phyloP scores from a whole-genome alignment of 2,888 invertebrate species.

The Balanococcus diminutus region DNA sequence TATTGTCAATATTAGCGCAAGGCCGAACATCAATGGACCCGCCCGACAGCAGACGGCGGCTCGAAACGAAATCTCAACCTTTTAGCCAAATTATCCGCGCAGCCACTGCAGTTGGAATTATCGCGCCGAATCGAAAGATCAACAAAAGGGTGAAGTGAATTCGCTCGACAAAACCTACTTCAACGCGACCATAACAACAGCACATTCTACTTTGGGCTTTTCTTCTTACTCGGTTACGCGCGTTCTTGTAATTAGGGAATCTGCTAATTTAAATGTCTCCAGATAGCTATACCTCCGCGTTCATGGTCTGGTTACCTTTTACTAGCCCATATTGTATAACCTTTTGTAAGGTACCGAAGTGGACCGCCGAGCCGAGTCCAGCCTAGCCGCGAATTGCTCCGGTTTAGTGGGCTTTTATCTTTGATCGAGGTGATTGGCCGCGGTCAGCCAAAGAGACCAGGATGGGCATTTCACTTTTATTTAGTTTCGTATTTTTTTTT shows the following conservation, averaged over 20 bases:
- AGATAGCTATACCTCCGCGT: neutral
- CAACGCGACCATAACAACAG: neutral
- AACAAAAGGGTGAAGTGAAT: constrained; percentile 30
- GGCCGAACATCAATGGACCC: constrained; percentile 19
- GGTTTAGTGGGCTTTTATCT: neutral
- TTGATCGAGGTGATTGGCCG: neutral
- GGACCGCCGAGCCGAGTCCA: neutral
- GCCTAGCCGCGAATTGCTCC: neutral
- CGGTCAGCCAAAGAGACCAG: neutral
- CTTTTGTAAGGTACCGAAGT: neutral
- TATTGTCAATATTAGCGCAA: constrained; percentile 42
- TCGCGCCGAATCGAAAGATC: constrained; percentile 33
- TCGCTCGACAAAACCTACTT: neutral
- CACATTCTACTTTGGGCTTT: neutral
- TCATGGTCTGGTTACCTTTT: constrained; percentile 15
- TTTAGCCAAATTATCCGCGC: constrained; percentile 28
- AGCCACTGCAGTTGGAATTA: constrained; percentile 2
- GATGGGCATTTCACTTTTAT: neutral
- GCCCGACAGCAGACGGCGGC: constrained; percentile 18
- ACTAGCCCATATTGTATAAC: neutral
- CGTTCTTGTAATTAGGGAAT: neutral
- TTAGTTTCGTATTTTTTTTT: neutral
- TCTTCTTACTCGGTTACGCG: neutral
- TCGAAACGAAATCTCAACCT: constrained; percentile 20
- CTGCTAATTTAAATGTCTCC: constrained; percentile 20